Conservation (phyloP, 1,140 invertebrate genomes). For the Lamellibrachia luymesi region DNA sequence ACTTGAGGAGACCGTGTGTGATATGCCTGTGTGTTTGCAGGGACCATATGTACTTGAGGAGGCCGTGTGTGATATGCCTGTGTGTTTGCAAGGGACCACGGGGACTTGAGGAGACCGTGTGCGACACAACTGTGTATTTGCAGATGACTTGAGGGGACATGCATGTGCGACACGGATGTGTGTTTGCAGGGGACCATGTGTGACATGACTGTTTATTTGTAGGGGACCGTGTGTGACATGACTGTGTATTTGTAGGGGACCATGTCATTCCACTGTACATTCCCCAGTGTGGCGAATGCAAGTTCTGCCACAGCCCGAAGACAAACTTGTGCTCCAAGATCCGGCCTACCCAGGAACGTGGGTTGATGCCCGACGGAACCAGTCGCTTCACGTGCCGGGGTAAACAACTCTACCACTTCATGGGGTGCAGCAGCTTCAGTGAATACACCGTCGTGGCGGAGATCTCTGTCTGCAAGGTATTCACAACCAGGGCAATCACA, state of each 20-base stretch:
- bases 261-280: conserved; percentile 95
- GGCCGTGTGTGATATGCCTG: neutral
- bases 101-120: neutral
- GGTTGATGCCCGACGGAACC: conserved; percentile 94
- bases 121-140: neutral
- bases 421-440: conserved; percentile 96
- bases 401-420: conserved; percentile 87
- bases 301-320: conserved; percentile 92
- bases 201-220: conserved; percentile 63
- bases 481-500: conserved; percentile 51
- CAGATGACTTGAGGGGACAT: no score
- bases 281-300: conserved; percentile 94
- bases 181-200: conserved; percentile 12
- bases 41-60: no score
- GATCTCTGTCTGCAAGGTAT: conserved; percentile 66
- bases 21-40: neutral
- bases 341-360: conserved; percentile 71
- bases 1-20: no score
- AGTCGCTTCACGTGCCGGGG: conserved; percentile 84
- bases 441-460: conserved; percentile 98
- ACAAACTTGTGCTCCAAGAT: conserved; percentile 97
- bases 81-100: neutral
- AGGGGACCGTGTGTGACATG: neutral
- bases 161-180: conserved; percentile 28
- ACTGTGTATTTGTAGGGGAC: conserved; percentile 68